Evolutionary conservation across 2,888 invertebrate species (phyloP).

Genomic region (Dicycla oo): DNA sequence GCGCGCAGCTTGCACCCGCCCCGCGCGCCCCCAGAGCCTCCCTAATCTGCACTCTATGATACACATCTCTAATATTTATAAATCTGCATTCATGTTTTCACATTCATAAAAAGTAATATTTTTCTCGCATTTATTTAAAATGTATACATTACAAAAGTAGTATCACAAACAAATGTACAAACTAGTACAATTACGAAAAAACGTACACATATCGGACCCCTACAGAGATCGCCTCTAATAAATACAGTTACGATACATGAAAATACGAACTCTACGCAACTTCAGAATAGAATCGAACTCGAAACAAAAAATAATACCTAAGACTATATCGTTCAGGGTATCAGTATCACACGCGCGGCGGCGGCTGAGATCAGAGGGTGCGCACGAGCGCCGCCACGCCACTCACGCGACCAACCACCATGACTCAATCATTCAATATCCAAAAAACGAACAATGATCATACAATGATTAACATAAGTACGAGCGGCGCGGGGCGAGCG

Average conservation of each 20-base stretch:
- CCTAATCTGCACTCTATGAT: conserved; percentile 77
- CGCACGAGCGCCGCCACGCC: conserved; percentile 82
- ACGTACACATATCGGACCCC: conserved; percentile 82
- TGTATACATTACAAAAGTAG: conserved; percentile 91
- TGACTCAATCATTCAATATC: conserved; percentile 75
- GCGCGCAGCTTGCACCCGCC: conserved; percentile 61
- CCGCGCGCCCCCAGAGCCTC: conserved; percentile 75
- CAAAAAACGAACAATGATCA: conserved; percentile 82
- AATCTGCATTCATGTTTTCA: conserved; percentile 84
- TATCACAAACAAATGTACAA: conserved; percentile 91
- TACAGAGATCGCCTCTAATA: conserved; percentile 85
- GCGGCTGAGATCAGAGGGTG: conserved; percentile 86
- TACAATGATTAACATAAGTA: conserved; percentile 81
- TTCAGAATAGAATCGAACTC: conserved; percentile 89
- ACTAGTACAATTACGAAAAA: conserved; percentile 89
- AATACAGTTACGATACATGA: conserved; percentile 88
- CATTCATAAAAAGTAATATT: conserved; percentile 88
- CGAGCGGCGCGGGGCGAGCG: conserved; percentile 79
- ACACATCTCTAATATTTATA: conserved; percentile 78
- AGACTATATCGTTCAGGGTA: conserved; percentile 87
- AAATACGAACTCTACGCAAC: conserved; percentile 87
- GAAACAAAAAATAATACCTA: conserved; percentile 89
- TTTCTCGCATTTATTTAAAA: conserved; percentile 84
- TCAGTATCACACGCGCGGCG: conserved; percentile 88
- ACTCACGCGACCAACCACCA: conserved; percentile 75